phyloP scores from a whole-genome alignment of 2,797 vertebrate species.

The Mus caroli region DNA sequence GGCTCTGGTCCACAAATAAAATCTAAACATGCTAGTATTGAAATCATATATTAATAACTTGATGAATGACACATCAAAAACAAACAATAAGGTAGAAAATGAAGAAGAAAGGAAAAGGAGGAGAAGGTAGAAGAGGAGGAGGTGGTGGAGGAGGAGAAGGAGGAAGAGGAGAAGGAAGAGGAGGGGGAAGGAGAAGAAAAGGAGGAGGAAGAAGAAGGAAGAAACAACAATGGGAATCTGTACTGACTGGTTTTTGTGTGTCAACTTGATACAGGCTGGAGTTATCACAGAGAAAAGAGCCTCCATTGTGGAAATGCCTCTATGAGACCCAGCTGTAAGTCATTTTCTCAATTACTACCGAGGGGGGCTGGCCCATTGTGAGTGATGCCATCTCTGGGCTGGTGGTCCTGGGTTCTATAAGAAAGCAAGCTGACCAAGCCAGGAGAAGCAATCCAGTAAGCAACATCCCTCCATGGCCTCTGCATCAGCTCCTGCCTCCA shows the following conservation, averaged over 20 bases:
- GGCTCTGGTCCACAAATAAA: constrained; percentile 15
- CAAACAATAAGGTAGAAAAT: neutral
- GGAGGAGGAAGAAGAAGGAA: neutral
- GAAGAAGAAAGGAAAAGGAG: neutral
- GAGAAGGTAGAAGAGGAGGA: neutral
- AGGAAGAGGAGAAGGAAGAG: neutral
- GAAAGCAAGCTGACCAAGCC: neutral
- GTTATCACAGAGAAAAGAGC: neutral
- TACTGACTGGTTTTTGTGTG: neutral
- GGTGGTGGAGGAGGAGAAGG: too few species aligned
- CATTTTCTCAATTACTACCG: neutral
- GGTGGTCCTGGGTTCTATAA: neutral
- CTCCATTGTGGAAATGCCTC: neutral
- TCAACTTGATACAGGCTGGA: neutral
- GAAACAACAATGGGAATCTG: neutral
- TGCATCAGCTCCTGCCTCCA: neutral
- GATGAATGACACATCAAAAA: neutral
- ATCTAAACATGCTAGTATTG: neutral
- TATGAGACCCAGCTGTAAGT: neutral
- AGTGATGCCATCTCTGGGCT: neutral
- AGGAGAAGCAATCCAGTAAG: neutral
- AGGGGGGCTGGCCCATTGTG: neutral
- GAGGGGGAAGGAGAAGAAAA: neutral
- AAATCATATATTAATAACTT: constrained; percentile 23
- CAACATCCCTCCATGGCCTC: neutral